Base-by-base conservation (phyloP, 2,888 invertebrate species). In the Fragum fragum region DNA sequence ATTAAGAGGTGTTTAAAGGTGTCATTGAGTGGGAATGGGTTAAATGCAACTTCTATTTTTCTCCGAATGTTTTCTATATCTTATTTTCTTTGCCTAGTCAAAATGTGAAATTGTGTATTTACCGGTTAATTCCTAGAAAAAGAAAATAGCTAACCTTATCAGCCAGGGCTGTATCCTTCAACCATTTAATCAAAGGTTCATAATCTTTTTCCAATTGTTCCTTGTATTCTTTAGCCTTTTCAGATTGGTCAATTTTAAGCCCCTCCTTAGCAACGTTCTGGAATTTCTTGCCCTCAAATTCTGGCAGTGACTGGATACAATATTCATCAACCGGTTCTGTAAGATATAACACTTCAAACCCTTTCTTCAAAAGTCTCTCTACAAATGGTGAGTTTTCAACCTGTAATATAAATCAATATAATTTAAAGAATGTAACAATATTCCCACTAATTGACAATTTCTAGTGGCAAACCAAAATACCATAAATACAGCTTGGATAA, bases 271-370 rank as follows among this genome's bases (percentile, higher is more conserved):
- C 99, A 73, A 99, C 98, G 95, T 99, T 99, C 89, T 95, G 94
- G 97, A 99, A 99, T 95, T 99, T 99, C 95, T 99, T 98, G 74
- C 98, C 98, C 92, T 99, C 99, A 95, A 98, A 99, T 95, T 99
- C 99, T 1, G 99, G 99, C 94, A 99, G 95, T 63, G 98, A 97
- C 71, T 98, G 98, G 90, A 99, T 97, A 91, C 98, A 97, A 95
- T 99, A 99, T 95, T 99, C 99, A 95, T 99, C 99, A 68, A 99
- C 99, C 42, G 99, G 98, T 95, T 99, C 99, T 14, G 97, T 97
- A 71, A 99, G 96, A 94, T 97, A 99, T 83, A 99, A 95, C 76
- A 99, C 98, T 96, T 99, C 99, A 95, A 97, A 98, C 18, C 99
- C 99, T 94, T 98, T 98, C 94, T 97, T 96, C 90, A 98, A 95